Evolutionary conservation across 2,888 invertebrate species (phyloP).

Genomic region (Andrena praecox): DNA sequence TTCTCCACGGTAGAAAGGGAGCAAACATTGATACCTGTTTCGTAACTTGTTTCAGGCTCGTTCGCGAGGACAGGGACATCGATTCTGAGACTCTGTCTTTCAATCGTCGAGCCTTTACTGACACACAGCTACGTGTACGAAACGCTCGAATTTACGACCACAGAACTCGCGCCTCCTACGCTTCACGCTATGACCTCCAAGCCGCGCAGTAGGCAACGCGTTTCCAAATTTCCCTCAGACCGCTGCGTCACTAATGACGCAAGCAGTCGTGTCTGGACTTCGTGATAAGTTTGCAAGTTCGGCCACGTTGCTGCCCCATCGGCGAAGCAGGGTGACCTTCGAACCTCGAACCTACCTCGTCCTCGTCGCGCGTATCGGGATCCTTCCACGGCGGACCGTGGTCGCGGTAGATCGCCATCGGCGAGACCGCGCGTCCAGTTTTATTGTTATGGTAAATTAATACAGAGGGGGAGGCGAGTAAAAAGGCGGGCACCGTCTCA

Average conservation of each 20-base stretch:
- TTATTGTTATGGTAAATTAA: slow-evolving; percentile 40
- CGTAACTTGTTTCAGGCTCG: neutral
- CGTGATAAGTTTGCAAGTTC: neutral
- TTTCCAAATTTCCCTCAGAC: neutral
- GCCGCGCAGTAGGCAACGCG: neutral
- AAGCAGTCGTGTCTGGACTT: neutral
- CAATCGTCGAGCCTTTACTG: neutral
- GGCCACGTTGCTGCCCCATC: neutral
- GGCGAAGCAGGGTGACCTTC: neutral
- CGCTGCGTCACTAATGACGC: neutral
- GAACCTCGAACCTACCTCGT: neutral
- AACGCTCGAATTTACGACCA: neutral
- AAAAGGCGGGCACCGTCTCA: slow-evolving; percentile 42
- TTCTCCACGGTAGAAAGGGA: slow-evolving; percentile 12
- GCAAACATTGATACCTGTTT: slow-evolving; percentile 32
- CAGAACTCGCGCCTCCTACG: neutral
- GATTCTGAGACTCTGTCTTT: slow-evolving; percentile 1
- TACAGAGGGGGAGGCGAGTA: slow-evolving; percentile 1
- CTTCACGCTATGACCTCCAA: neutral
- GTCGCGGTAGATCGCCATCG: neutral
- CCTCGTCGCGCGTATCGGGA: neutral
- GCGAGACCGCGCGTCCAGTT: slow-evolving; percentile 12
- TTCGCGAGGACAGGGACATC: neutral
- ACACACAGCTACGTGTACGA: neutral
- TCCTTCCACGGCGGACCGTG: neutral